Conservation (phyloP, 2,113 vertebrate species). For the Hippocampus guttulatus region DNA sequence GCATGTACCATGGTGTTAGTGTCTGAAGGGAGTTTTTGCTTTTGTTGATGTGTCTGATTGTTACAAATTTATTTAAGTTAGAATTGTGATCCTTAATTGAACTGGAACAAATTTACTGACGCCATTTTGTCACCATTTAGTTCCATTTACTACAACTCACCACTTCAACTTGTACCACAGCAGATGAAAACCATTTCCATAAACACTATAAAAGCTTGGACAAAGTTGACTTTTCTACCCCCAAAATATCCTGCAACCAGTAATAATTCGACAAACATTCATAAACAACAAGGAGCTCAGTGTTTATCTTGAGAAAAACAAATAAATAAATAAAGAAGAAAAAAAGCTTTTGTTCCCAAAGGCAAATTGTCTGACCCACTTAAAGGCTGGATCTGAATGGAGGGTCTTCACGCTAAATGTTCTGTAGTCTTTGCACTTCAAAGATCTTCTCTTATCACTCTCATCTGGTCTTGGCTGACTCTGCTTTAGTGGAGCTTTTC, state of each 20-base stretch:
- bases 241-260: slow-evolving; percentile 10
- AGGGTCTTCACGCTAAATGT: slow-evolving; percentile 32
- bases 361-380: slow-evolving; percentile 62
- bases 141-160: background rate
- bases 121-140: too few relatives aligned
- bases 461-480: slow-evolving; percentile 30
- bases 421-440: slow-evolving; percentile 45
- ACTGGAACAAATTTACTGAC: too few relatives aligned
- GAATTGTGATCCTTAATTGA: too few relatives aligned
- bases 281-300: slow-evolving; percentile 4
- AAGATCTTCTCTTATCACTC: slow-evolving; percentile 48
- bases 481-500: slow-evolving; percentile 19
- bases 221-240: background rate
- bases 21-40: too few relatives aligned
- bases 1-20: too few relatives aligned
- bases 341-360: slow-evolving; percentile 64
- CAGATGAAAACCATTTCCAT: background rate
- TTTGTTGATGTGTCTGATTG: too few relatives aligned
- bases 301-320: slow-evolving; percentile 40
- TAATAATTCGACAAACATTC: slow-evolving; percentile 18
- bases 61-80: too few relatives aligned
- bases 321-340: slow-evolving; percentile 23
- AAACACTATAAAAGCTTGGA: background rate
- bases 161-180: background rate
- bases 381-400: slow-evolving; percentile 23